Percentiles rank a stretch among this genome's conserved stretches.
Evolutionary conservation across 2,888 invertebrate species (phyloP).

Genomic region (Drosophila pullipes): DNA sequence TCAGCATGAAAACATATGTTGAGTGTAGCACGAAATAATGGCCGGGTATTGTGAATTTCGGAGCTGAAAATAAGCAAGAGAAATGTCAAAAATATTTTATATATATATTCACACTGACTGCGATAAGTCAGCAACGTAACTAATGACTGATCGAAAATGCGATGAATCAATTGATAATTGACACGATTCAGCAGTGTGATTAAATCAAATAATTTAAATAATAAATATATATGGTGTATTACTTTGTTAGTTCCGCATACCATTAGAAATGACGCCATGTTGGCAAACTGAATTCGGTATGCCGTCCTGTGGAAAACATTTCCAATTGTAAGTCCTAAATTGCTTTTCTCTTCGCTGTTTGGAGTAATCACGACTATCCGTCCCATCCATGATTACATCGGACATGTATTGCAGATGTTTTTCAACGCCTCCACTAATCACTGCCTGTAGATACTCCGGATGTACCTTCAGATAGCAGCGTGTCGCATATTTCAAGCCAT

Average conservation of each 20-base stretch:
- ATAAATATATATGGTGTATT: not conserved
- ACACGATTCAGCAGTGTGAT: no score
- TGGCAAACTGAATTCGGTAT: constrained; percentile 23
- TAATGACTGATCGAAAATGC: no score
- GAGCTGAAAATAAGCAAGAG: constrained; percentile 7
- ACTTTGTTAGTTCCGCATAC: constrained; percentile 16
- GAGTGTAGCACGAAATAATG: not conserved
- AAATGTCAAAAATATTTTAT: not conserved
- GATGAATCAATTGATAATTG: not conserved
- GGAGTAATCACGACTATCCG: constrained; percentile 50
- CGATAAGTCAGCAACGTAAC: not conserved
- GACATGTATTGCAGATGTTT: not conserved
- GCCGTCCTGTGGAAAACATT: constrained; percentile 34
- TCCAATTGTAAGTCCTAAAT: constrained; percentile 45
- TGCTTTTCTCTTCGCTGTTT: constrained; percentile 27
- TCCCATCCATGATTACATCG: constrained; percentile 36
- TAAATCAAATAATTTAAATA: no score
- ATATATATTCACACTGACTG: not conserved
- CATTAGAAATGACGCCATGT: constrained; percentile 1
- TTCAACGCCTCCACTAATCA: constrained; percentile 39
- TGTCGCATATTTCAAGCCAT: not conserved
- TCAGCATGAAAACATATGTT: constrained; percentile 38
- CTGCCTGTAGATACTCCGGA: constrained; percentile 36
- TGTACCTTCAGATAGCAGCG: constrained; percentile 53
- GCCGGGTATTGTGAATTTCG: constrained; percentile 19